phyloP scores from a whole-genome alignment of 1,140 invertebrate genomes.

The Sycophaga agraensis region DNA sequence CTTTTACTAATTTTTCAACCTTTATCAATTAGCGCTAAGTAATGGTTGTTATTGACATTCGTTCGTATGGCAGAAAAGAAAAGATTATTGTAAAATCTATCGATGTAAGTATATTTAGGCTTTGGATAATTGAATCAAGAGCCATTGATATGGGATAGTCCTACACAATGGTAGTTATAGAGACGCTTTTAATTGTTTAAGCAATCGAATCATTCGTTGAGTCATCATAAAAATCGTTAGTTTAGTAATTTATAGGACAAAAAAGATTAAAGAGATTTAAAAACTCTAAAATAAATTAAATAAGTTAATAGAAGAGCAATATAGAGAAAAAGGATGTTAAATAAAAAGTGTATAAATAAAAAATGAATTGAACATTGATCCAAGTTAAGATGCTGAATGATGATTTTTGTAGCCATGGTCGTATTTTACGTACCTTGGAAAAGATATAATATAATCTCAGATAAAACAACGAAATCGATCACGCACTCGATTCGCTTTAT shows the following conservation, averaged over 20 bases:
- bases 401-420: slow-evolving; percentile 58
- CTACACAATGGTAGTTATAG: too few species aligned
- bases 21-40: slow-evolving; percentile 48
- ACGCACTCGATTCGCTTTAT: not conserved
- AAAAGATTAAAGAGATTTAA: too few species aligned
- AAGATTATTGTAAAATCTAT: slow-evolving; percentile 2
- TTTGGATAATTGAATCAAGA: not conserved
- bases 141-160: too few species aligned
- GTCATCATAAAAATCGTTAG: too few species aligned
- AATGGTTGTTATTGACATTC: slow-evolving; percentile 33
- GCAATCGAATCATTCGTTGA: too few species aligned
- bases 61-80: not conserved
- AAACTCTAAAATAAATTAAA: too few species aligned
- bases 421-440: slow-evolving; percentile 44
- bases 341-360: slow-evolving; percentile 13
- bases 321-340: not conserved
- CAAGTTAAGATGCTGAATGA: too few species aligned
- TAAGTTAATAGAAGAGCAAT: not conserved
- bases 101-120: not conserved
- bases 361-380: not conserved
- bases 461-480: slow-evolving; percentile 10
- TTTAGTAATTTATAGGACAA: too few species aligned
- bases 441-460: slow-evolving; percentile 10
- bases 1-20: slow-evolving; percentile 45
- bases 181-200: too few species aligned